Evolutionary conservation across 2,113 vertebrate genomes (phyloP).

Genomic region (Marcusenius ussheri): DNA sequence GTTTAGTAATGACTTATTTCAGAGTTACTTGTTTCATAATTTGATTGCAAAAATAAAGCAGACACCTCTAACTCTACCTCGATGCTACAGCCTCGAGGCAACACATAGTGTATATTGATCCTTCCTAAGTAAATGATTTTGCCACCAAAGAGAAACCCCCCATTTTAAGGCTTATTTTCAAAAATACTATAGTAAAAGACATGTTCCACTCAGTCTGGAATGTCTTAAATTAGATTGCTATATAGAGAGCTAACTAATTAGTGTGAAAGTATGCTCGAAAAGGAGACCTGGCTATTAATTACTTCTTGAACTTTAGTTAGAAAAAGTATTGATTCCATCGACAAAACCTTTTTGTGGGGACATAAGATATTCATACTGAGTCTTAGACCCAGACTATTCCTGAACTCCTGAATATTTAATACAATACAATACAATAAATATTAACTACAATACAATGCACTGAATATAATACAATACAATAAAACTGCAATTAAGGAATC

Average conservation of each 20-base stretch:
- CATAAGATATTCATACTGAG: background rate
- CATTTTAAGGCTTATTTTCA: background rate
- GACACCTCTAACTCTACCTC: background rate
- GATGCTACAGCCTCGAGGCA: background rate
- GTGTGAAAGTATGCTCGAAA: background rate
- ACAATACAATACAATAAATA: background rate
- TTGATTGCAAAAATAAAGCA: background rate
- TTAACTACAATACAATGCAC: too few relatives aligned
- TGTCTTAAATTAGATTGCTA: constrained; percentile 1
- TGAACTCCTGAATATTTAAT: background rate
- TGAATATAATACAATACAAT: background rate
- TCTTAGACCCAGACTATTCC: background rate
- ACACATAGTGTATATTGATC: background rate
- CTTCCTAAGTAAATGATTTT: background rate
- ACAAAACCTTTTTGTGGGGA: background rate
- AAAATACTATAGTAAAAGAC: background rate
- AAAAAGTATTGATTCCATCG: background rate
- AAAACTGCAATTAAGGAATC: background rate
- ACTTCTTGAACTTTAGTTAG: background rate
- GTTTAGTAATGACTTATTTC: background rate
- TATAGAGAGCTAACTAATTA: background rate
- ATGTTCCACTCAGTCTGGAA: background rate
- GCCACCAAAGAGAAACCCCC: background rate
- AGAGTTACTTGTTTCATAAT: background rate
- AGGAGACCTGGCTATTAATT: background rate